Conservation (phyloP, 2,113 vertebrate genomes). For the Platysteira castanea region DNA sequence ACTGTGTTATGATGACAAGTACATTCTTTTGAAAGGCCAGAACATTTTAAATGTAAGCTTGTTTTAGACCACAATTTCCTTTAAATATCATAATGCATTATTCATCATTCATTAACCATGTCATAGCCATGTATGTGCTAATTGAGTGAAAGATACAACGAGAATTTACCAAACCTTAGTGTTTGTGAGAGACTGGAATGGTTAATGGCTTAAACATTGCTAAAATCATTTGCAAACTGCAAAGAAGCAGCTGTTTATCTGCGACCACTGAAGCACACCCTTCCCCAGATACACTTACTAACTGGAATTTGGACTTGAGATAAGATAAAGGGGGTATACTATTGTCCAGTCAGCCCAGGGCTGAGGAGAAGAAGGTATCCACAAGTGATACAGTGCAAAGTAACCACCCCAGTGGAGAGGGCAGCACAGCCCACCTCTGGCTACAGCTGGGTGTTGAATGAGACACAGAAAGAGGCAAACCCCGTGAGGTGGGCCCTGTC, state of each 20-base stretch:
- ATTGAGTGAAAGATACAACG: background rate
- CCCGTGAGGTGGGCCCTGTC: too few relatives aligned
- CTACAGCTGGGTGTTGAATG: background rate
- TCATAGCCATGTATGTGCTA: background rate
- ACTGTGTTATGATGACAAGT: background rate
- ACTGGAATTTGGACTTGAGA: background rate
- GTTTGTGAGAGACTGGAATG: background rate
- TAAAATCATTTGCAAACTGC: background rate
- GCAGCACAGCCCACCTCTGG: background rate
- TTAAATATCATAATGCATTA: background rate
- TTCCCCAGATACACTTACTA: background rate
- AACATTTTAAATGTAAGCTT: background rate
- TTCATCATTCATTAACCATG: background rate
- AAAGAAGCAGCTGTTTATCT: background rate
- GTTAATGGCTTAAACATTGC: background rate
- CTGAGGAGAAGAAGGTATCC: background rate
- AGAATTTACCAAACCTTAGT: background rate
- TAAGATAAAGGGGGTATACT: too few relatives aligned
- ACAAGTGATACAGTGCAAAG: background rate
- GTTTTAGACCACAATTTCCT: background rate
- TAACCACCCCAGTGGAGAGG: fast-evolving
- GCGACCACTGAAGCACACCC: fast-evolving
- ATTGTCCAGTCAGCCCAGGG: background rate
- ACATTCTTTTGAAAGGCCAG: background rate
- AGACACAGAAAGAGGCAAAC: background rate